Conservation (phyloP, 2,888 invertebrate species). For the Eupithecia exiguata region DNA sequence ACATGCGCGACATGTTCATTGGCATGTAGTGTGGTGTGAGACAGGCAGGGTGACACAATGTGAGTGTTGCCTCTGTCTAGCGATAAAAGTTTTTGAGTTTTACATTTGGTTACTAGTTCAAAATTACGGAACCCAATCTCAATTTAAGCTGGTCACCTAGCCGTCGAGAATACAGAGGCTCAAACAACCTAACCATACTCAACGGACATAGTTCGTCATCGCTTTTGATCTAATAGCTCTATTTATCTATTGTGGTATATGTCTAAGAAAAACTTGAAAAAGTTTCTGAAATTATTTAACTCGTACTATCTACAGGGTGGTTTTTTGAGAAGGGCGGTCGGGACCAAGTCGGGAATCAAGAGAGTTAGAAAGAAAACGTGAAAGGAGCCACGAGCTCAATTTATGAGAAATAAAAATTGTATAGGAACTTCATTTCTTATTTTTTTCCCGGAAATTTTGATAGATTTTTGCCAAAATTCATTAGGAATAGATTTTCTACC, state of each 20-base stretch:
- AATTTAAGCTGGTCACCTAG: not conserved
- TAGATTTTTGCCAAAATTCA: too few species aligned
- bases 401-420: too few species aligned
- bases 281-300: not conserved
- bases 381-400: too few species aligned
- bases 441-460: too few species aligned
- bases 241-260: not conserved
- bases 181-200: not conserved
- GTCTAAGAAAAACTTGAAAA: not conserved
- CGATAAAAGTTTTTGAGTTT: conserved; percentile 10
- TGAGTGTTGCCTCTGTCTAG: conserved; percentile 22
- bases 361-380: too few species aligned
- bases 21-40: conserved; percentile 54
- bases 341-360: too few species aligned
- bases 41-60: conserved; percentile 36
- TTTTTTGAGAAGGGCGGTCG: too few species aligned
- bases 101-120: conserved; percentile 14
- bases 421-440: too few species aligned
- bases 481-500: too few species aligned
- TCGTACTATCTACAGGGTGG: not conserved
- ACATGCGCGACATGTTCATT: conserved; percentile 65
- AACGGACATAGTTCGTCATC: not conserved
- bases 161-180: not conserved
- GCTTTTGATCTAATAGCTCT: too few species aligned
- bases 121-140: not conserved